Base-by-base conservation (phyloP, 2,797 vertebrate genomes). In the Mormyrops attenuatus region DNA sequence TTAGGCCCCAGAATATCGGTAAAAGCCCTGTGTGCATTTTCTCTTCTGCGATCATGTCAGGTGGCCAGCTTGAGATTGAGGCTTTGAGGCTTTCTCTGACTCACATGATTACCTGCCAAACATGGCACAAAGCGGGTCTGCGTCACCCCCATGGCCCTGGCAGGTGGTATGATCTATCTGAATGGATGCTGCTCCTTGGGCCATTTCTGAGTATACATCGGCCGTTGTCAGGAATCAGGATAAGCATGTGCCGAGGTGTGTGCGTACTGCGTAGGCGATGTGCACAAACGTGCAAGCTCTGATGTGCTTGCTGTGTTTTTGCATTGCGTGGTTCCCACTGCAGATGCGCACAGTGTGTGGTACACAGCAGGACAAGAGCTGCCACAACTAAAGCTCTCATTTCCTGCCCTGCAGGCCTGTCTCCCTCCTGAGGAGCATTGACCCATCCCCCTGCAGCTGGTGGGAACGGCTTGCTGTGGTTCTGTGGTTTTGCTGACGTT, bases 401-500 rank as follows among this genome's bases (percentile, higher is more conserved):
- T 17, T 44, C 38, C 60, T 63, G 41, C 44, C 34, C 57, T 26
- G 22, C 3, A 22, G 55, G 38, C 44, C n/a, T 15, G n/a, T 88
- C 88, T 86, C 84, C 86, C 66, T 22, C 80, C 77, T 17, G 26
- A 41, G 73, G 73, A 80, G 38, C 38, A 7, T 17, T 49, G 90
- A 85, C 90, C 80, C 60, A 53, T 82, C 87, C 85, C 89, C 90
- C 26, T 85, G 88, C 89, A 89, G 57, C 87, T 89, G 63, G 63
- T 88, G 91, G 90, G 73, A 80, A 80, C 15, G 2, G 38, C 17
- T 80, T 80, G 89, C 82, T 88, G 89, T 84, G 87, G 90, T 90
- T 69, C 87, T 80, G 91, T 90, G 90, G 90, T 91, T 92, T 91
- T 89, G 90, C 90, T 92, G 69, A 89, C 90, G 90, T 89, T 57